Conservation (phyloP, 2,888 invertebrate genomes). For the Dinocampus coccinellae region DNA sequence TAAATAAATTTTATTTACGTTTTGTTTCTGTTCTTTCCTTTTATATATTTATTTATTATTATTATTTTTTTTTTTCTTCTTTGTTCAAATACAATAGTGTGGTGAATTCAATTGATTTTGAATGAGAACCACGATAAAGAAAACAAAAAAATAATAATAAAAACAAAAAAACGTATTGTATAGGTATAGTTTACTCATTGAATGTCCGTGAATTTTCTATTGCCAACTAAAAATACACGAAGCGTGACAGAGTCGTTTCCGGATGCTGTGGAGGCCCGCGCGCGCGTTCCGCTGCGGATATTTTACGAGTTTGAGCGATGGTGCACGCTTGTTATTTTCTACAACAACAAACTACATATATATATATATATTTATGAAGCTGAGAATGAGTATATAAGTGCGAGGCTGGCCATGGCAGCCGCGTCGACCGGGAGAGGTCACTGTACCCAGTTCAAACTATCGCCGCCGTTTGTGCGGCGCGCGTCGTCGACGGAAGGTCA, state of each 20-base stretch:
- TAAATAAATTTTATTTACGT: no score
- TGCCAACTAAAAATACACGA: constrained; percentile 10
- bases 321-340: constrained; percentile 5
- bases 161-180: background rate
- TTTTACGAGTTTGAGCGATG: constrained; percentile 39
- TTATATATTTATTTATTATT: no score
- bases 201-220: constrained; percentile 35
- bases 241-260: constrained; percentile 35
- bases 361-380: background rate
- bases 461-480: background rate
- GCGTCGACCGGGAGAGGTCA: constrained; percentile 32
- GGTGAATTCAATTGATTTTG: background rate
- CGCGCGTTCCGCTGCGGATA: constrained; percentile 37
- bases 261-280: constrained; percentile 34
- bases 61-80: no score
- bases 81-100: background rate
- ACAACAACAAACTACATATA: constrained; percentile 2
- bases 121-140: constrained; percentile 27
- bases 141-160: no score
- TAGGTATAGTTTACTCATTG: constrained; percentile 1
- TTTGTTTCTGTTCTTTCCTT: no score
- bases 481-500: constrained; percentile 36
- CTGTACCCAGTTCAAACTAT: constrained; percentile 33
- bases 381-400: constrained; percentile 24
- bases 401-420: constrained; percentile 25